A percentile compares a stretch with the other conserved stretches of the same genome.
phyloP scores from a whole-genome alignment of 2,888 invertebrate genomes.

The Dusona sp. region DNA sequence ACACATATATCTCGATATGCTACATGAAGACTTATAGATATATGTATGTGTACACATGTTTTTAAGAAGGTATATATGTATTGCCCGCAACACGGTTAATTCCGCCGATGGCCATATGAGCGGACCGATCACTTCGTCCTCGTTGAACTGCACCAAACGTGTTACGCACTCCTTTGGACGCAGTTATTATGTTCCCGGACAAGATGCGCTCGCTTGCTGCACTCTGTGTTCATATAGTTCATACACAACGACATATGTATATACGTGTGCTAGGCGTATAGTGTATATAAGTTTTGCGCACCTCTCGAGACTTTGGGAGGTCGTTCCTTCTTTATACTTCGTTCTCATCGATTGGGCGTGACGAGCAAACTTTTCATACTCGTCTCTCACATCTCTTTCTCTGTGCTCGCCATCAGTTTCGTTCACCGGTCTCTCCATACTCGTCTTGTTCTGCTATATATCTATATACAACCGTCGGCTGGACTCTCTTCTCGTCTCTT shows the following conservation, averaged over 20 bases:
- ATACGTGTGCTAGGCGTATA: conserved; percentile 3
- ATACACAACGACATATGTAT: background rate
- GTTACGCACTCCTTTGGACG: conserved; percentile 57
- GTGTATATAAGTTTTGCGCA: conserved; percentile 42
- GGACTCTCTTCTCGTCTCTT: conserved; percentile 57
- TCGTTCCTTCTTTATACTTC: conserved; percentile 72
- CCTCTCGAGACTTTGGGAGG: conserved; percentile 71
- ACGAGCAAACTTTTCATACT: conserved; percentile 72
- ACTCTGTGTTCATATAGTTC: background rate
- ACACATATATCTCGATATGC: background rate
- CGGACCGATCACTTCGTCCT: conserved; percentile 20
- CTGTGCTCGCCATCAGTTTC: conserved; percentile 44
- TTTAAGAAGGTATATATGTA: conserved; percentile 22
- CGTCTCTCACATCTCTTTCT: conserved; percentile 40
- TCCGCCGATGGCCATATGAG: conserved; percentile 46
- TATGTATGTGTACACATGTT: background rate
- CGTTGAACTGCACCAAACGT: conserved; percentile 54
- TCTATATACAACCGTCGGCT: conserved; percentile 10
- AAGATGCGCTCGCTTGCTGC: conserved; percentile 28
- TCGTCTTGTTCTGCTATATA: conserved; percentile 46
- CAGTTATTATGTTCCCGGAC: conserved; percentile 61
- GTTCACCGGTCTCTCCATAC: conserved; percentile 56
- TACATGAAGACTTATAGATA: no score
- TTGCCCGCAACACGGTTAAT: conserved; percentile 25
- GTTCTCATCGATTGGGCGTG: conserved; percentile 74